Evolutionary conservation across 2,888 invertebrate species (phyloP), one percentile per base, ranked within the genome.

Genomic region (Norana najaformis): DNA sequence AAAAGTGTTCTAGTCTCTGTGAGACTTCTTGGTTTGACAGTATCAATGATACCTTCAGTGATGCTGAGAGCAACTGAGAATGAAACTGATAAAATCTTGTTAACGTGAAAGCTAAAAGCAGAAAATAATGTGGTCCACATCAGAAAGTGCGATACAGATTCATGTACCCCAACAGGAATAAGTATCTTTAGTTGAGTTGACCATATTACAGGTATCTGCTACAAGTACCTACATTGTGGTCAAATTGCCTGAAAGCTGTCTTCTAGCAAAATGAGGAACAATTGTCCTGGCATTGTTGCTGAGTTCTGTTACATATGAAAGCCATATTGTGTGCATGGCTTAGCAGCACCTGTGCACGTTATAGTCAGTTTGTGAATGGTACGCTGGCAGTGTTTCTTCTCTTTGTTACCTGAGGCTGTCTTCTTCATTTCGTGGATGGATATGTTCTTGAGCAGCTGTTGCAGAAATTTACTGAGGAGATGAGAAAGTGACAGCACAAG

Each of bases 401-500:
- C 69, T 69, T 69, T n/a, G 11, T 47, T n/a, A 69, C 30, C 69
- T 69, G 69, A 69, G 69, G 11, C 30, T n/a, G 36, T 36, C 85
- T 37, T 85, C 85, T 20, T 23, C 18, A 23, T 85, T 85, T 85
- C 16, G 35, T 85, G 85, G 85, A 36, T 85, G 85, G 36, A 37
- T 16, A 36, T 85, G 14, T 85, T 85, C 18, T 85, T 85, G 23
- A 85, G 23, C 37, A 37, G 85, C 85, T 85, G 85, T 36, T 85
- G 35, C 20, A 23, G 11, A 85, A 36, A 85, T 85, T 85, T 13
- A n/a, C 69, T 69, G n/a, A 8, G 30, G 85, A 85, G 85, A 85
- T 35, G 37, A 85, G 36, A 36, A 85, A 85, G 85, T 85, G 85
- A 85, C 85, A 36, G 36, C 23, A 85, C 85, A 85, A 85, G 85